Conservation (phyloP, 2,797 vertebrate species). For the Columba guinea region DNA sequence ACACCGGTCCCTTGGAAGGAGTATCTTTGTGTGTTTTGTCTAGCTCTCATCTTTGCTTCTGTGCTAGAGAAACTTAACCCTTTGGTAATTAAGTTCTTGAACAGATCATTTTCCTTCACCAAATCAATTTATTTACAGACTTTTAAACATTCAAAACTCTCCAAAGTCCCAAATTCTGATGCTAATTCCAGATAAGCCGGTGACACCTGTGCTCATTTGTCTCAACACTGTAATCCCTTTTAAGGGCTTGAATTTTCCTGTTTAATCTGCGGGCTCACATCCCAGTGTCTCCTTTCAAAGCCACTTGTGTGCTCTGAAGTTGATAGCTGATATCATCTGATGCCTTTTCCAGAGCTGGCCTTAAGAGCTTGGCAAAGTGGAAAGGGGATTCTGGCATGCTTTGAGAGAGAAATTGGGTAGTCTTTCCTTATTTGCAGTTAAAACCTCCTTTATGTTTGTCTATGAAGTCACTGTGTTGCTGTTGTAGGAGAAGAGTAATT, state of each 20-base stretch:
- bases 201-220: constrained; percentile 28
- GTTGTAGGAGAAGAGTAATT: not conserved
- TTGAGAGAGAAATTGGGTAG: not conserved
- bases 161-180: not conserved
- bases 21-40: not conserved
- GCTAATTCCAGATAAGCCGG: not conserved
- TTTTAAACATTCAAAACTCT: not conserved
- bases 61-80: not conserved
- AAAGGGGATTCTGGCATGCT: not conserved
- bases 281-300: constrained; percentile 13
- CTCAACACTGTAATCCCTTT: not conserved
- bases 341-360: not conserved
- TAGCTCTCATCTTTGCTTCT: not conserved
- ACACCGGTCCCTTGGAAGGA: not conserved
- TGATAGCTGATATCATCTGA: not conserved
- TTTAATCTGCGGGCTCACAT: not conserved
- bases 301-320: not conserved
- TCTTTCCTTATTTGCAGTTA: not conserved
- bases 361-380: not conserved
- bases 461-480: not conserved
- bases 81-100: not conserved
- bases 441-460: not conserved
- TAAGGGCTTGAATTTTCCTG: constrained; percentile 13
- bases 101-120: not conserved
- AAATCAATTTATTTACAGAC: constrained; percentile 3